These are phyloP conservation scores for Lucilia sericata DNA, from an alignment of 1,140 invertebrate genomes.

Conservation along the genomic window DNA sequence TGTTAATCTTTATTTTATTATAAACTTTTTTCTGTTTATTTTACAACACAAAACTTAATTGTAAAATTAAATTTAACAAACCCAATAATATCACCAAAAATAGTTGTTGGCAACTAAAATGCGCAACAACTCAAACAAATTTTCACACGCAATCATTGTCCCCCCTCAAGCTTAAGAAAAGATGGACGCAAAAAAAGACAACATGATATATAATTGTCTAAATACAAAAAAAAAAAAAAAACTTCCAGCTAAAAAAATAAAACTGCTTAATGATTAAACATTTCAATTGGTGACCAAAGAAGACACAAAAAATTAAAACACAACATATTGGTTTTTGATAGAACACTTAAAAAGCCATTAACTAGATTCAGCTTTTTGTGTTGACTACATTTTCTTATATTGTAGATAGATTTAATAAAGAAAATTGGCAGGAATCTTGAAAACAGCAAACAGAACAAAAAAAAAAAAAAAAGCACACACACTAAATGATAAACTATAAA, in stretches of 20 bases:
- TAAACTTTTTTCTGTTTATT: too few species aligned
- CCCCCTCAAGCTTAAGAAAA: neutral
- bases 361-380: neutral
- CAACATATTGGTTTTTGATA: conserved; percentile 17
- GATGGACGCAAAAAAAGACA: neutral
- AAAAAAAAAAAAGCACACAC: neutral
- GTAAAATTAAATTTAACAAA: too few species aligned
- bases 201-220: conserved; percentile 21
- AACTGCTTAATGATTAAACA: conserved; percentile 26
- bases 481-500: too few species aligned
- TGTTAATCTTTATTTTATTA: too few species aligned
- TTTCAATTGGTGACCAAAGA: conserved; percentile 36
- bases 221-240: neutral
- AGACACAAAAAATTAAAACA: neutral
- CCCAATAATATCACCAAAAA: neutral
- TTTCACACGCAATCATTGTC: conserved; percentile 39
- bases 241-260: neutral
- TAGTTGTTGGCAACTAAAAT: neutral
- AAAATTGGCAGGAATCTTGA: neutral
- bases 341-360: conserved; percentile 40
- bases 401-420: neutral
- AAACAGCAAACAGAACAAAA: neutral
- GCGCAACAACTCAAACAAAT: neutral
- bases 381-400: neutral
- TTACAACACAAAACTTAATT: too few species aligned